phyloP scores from a whole-genome alignment of 1,140 invertebrate genomes.

The Ips nitidus region DNA sequence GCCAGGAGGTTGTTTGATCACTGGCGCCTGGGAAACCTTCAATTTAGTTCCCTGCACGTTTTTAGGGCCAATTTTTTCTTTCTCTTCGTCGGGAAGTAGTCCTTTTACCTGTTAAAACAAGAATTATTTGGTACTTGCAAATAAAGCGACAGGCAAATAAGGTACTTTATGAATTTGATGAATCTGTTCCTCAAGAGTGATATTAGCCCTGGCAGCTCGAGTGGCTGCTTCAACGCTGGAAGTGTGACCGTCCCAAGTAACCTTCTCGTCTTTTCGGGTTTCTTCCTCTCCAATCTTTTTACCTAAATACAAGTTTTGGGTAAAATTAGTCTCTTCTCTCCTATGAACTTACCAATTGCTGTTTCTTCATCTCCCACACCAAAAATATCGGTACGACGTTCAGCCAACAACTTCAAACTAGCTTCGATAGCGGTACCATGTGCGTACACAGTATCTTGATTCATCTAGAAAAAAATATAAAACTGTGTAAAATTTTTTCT shows the following conservation, averaged over 20 bases:
- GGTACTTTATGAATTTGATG: conserved; percentile 89
- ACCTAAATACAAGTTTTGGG: conserved; percentile 13
- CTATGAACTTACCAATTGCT: conserved; percentile 75
- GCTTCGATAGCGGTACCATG: conserved; percentile 90
- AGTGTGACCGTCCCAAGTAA: conserved; percentile 98
- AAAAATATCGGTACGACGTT: conserved; percentile 99
- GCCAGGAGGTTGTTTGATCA: conserved; percentile 16
- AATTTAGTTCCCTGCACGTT: conserved; percentile 56
- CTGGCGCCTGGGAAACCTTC: background rate
- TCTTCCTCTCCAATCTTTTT: conserved; percentile 98
- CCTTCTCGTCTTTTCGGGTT: conserved; percentile 82
- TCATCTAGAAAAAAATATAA: conserved; percentile 52
- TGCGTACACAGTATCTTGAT: conserved; percentile 85
- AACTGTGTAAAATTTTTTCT: background rate
- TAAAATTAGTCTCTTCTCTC: background rate
- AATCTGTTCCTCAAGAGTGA: conserved; percentile 95
- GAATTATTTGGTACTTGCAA: conserved; percentile 3
- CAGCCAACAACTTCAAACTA: conserved; percentile 93
- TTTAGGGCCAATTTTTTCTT: conserved; percentile 87
- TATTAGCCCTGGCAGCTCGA: conserved; percentile 88
- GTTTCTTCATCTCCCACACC: conserved; percentile 98
- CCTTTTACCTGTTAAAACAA: conserved; percentile 69
- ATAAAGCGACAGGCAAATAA: conserved; percentile 2
- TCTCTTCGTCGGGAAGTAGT: conserved; percentile 89
- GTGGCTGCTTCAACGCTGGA: conserved; percentile 91